Conservation (phyloP, 2,113 vertebrate species). For the Leptobrachium leishanense region DNA sequence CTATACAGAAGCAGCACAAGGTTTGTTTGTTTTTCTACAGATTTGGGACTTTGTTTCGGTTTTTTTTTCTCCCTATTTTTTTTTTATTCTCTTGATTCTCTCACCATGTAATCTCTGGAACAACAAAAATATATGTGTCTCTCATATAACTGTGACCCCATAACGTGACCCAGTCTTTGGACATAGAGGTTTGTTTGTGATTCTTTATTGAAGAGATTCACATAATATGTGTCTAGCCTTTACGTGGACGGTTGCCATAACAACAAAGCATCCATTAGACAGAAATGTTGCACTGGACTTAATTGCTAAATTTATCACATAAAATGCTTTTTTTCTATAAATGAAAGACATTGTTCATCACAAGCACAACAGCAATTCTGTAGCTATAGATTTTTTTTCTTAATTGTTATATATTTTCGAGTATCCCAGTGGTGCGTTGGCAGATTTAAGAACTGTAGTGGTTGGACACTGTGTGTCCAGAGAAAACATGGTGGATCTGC, state of each 20-base stretch:
- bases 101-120: slow-evolving; percentile 1
- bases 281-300: slow-evolving; percentile 34
- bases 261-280: slow-evolving; percentile 49
- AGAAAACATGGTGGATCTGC: too few species aligned
- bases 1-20: neutral
- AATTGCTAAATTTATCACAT: slow-evolving; percentile 48
- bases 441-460: too few species aligned
- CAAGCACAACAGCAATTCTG: slow-evolving; percentile 6
- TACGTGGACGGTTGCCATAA: slow-evolving; percentile 39
- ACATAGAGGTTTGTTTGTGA: slow-evolving; percentile 21
- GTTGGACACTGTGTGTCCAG: too few species aligned
- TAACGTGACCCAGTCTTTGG: slow-evolving; percentile 18
- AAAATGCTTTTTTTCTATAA: slow-evolving; percentile 33
- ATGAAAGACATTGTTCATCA: slow-evolving; percentile 46
- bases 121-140: slow-evolving; percentile 4
- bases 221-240: slow-evolving; percentile 17
- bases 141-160: slow-evolving; percentile 5
- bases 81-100: neutral
- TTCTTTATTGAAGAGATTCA: slow-evolving; percentile 22
- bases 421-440: too few species aligned
- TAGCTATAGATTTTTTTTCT: slow-evolving; percentile 11
- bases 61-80: too few species aligned
- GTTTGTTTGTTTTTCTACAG: neutral
- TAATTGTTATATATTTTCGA: too few species aligned
- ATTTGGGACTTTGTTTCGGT: neutral